Evolutionary conservation across 2,888 invertebrate genomes (phyloP).

Genomic region (Blomia tropicalis): DNA sequence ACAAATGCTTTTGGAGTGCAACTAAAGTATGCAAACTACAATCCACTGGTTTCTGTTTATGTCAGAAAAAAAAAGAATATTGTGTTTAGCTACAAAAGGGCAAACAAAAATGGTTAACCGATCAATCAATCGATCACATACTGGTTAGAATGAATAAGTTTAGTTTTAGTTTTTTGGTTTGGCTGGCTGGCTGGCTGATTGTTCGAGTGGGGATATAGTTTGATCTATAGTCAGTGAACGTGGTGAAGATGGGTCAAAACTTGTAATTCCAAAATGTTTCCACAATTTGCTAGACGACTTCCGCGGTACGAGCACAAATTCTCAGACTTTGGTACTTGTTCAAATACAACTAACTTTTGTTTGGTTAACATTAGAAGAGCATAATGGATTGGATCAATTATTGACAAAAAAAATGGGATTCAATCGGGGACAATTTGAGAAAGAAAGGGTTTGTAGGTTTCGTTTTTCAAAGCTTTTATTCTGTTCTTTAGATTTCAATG

Average conservation of each 20-base stretch:
- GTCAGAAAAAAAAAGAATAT: no score
- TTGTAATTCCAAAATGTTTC: conserved; percentile 63
- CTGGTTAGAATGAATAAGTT: no score
- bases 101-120: no score
- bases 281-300: conserved; percentile 65
- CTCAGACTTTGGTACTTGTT: conserved; percentile 5
- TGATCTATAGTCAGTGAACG: conserved; percentile 50
- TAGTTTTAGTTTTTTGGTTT: no score
- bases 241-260: conserved; percentile 65
- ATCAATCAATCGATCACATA: no score
- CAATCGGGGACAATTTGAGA: background rate
- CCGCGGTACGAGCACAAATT: conserved; percentile 37
- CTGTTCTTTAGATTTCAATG: background rate
- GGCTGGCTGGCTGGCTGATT: no score
- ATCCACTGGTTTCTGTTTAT: no score
- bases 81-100: no score
- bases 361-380: conserved; percentile 1
- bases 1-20: no score
- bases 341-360: conserved; percentile 6
- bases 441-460: background rate
- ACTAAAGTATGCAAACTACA: no score
- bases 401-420: background rate
- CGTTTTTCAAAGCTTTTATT: background rate
- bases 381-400: background rate
- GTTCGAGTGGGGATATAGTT: background rate